Evolutionary conservation across 2,888 invertebrate genomes (phyloP).

Genomic region (Ernsta delagoae): DNA sequence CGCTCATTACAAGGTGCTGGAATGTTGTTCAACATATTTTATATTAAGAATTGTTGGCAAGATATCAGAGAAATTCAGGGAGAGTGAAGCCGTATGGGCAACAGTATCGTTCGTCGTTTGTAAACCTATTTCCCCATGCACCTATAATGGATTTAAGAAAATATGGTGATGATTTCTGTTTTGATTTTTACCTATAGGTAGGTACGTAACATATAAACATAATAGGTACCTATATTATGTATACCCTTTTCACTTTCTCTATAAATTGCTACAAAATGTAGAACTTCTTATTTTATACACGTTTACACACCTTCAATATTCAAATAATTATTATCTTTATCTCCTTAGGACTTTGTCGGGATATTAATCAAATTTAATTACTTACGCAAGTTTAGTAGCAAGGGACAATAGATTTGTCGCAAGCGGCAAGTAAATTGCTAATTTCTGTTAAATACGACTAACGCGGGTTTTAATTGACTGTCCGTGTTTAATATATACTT

Average conservation of each 20-base stretch:
- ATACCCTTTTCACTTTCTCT: no score
- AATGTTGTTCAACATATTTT: constrained; percentile 78
- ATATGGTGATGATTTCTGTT: no score
- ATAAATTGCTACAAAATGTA: not conserved
- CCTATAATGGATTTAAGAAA: no score
- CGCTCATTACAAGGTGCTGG: constrained; percentile 80
- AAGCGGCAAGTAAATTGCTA: constrained; percentile 28
- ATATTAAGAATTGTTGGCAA: constrained; percentile 66
- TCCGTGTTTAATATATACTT: constrained; percentile 35
- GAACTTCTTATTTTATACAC: not conserved
- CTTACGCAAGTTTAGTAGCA: not conserved
- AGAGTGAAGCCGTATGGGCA: constrained; percentile 51
- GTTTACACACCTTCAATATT: not conserved
- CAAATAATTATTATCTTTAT: not conserved
- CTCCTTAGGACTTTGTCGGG: not conserved
- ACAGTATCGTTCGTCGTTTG: constrained; percentile 51
- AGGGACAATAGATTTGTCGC: constrained; percentile 25
- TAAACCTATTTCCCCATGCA: no score
- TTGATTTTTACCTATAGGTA: no score
- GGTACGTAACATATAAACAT: no score
- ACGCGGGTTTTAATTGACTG: constrained; percentile 40
- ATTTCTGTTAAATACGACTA: constrained; percentile 12
- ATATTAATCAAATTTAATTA: constrained; percentile 11
- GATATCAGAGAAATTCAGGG: constrained; percentile 49
- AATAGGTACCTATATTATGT: no score